phyloP scores from a whole-genome alignment of 2,888 invertebrate genomes.

The Syritta pipiens region DNA sequence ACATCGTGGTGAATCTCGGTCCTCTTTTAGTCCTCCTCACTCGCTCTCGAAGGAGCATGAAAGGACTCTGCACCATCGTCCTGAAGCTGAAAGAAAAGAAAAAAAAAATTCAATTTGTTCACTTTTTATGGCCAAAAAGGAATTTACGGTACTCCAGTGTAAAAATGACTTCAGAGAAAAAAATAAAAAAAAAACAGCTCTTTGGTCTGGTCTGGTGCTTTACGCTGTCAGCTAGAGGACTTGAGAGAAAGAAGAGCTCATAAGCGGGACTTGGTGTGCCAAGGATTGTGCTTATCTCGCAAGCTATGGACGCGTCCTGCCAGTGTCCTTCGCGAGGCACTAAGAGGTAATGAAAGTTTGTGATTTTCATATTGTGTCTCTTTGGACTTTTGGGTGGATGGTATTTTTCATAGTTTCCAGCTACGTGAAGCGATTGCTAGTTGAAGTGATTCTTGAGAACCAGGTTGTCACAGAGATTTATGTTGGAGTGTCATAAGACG shows the following conservation, averaged over 20 bases:
- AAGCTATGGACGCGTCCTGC: neutral
- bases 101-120: constrained; percentile 64
- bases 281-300: constrained; percentile 9
- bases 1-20: no score
- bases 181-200: constrained; percentile 5
- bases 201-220: constrained; percentile 33
- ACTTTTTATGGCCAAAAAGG: constrained; percentile 59
- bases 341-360: constrained; percentile 40
- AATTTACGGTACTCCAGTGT: constrained; percentile 56
- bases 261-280: constrained; percentile 27
- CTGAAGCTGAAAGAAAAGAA: constrained; percentile 11
- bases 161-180: constrained; percentile 33
- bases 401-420: neutral
- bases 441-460: neutral
- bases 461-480: no score
- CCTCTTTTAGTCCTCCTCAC: no score
- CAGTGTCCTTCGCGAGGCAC: neutral
- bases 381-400: constrained; percentile 18
- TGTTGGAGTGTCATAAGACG: no score
- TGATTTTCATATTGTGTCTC: constrained; percentile 42
- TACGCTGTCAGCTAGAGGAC: constrained; percentile 22
- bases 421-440: neutral
- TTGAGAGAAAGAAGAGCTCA: constrained; percentile 36
- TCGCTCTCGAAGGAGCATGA: no score
- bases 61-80: no score